Conservation (phyloP, 2,888 invertebrate species). For the Gymnoscelis rufifasciata region DNA sequence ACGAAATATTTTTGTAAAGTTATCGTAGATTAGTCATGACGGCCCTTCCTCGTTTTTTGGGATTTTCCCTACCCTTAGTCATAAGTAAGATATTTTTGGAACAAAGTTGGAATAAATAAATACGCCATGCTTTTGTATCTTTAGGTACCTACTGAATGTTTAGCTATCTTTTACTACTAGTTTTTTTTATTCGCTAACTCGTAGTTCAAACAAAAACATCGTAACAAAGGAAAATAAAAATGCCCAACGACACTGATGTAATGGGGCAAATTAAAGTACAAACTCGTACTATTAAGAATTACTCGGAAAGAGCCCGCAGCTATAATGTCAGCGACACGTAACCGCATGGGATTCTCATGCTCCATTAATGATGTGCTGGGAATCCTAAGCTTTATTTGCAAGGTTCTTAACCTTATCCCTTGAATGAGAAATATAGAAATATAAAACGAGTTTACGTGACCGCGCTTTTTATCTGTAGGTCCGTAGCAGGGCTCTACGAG, state of each 20-base stretch:
- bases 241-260: not conserved
- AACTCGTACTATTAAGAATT: not conserved
- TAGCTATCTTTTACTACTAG: too few relatives aligned
- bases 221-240: not conserved
- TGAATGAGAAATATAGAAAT: constrained; percentile 17
- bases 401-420: constrained; percentile 20
- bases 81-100: not conserved
- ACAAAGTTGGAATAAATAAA: too few relatives aligned
- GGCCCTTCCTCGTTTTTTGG: not conserved
- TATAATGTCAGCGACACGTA: constrained; percentile 6
- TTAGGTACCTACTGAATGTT: too few relatives aligned
- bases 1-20: constrained; percentile 1
- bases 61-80: constrained; percentile 5
- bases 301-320: not conserved
- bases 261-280: not conserved
- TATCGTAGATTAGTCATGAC: not conserved
- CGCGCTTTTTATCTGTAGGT: constrained; percentile 48
- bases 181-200: too few relatives aligned
- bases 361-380: constrained; percentile 15
- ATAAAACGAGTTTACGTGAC: constrained; percentile 20
- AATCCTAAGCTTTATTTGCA: constrained; percentile 18
- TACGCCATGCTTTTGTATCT: too few relatives aligned
- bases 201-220: too few relatives aligned
- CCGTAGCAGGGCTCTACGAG: constrained; percentile 56
- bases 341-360: constrained; percentile 12